Conservation (phyloP, 92 coral and sea anemone genomes). For the Desmophyllum pertusum region DNA sequence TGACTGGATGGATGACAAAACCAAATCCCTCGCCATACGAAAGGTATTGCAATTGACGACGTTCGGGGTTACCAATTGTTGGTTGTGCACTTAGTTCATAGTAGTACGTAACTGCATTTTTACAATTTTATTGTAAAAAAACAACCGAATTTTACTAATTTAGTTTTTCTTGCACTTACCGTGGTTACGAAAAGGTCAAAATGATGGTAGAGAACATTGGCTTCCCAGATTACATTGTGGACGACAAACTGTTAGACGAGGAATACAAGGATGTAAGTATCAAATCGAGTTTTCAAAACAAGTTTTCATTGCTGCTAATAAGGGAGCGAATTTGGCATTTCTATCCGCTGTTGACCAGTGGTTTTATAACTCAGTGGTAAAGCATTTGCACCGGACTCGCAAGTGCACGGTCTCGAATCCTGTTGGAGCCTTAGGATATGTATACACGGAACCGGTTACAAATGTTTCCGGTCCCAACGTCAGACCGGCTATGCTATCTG, state of each 20-base stretch:
- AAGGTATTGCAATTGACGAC: slow-evolving; percentile 56
- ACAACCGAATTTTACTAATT: background rate
- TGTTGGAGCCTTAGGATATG: no score
- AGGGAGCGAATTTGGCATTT: no score
- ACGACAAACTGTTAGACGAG: slow-evolving; percentile 55
- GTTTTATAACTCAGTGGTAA: no score
- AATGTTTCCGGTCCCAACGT: no score
- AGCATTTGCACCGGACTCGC: no score
- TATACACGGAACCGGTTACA: no score
- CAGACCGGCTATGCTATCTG: no score
- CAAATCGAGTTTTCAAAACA: background rate
- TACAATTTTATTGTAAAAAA: no score
- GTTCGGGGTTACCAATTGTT: background rate
- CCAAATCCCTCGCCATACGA: slow-evolving; percentile 65
- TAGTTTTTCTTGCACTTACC: background rate
- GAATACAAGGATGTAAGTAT: slow-evolving; percentile 65
- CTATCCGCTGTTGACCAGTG: no score
- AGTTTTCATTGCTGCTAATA: no score
- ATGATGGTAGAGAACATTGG: slow-evolving; percentile 75
- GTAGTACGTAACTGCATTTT: no score
- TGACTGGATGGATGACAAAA: slow-evolving; percentile 86
- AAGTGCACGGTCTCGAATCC: no score
- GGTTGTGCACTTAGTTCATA: background rate
- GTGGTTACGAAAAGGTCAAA: slow-evolving; percentile 59
- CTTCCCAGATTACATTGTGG: slow-evolving; percentile 70